These are phyloP conservation scores for Ecdyonurus torrentis DNA, from an alignment of 2,888 invertebrate species.

Conservation along the genomic window DNA sequence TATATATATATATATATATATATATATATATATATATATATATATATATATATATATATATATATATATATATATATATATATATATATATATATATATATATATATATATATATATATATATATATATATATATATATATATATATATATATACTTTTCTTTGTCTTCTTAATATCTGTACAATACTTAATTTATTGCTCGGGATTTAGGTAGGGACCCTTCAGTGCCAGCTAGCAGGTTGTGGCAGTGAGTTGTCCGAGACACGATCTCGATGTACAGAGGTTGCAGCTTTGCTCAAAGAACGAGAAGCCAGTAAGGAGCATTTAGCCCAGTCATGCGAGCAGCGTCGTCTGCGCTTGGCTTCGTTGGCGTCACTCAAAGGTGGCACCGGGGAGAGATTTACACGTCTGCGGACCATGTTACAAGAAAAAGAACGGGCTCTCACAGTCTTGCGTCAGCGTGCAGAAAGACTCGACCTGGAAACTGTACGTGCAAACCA, in stretches of 20 bases:
- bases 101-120: no score
- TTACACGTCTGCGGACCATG: neutral
- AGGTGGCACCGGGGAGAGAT: neutral
- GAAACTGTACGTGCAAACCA: neutral
- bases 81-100: no score
- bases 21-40: no score
- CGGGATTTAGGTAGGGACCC: neutral
- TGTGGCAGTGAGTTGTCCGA: constrained; percentile 1
- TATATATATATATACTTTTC: no score
- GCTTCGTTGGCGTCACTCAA: neutral
- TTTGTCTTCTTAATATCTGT: no score
- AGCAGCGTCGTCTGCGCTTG: neutral
- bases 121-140: no score
- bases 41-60: no score
- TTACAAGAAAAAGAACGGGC: neutral
- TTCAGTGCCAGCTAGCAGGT: neutral
- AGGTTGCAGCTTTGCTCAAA: neutral
- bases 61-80: no score
- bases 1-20: no score
- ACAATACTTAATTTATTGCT: no score
- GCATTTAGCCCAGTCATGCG: neutral
- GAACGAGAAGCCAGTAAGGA: neutral
- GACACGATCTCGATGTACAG: neutral
- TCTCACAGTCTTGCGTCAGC: neutral
- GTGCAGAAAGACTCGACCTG: neutral